Conservation (phyloP, 23 tunicate species). For the Botrylloides violaceus region DNA sequence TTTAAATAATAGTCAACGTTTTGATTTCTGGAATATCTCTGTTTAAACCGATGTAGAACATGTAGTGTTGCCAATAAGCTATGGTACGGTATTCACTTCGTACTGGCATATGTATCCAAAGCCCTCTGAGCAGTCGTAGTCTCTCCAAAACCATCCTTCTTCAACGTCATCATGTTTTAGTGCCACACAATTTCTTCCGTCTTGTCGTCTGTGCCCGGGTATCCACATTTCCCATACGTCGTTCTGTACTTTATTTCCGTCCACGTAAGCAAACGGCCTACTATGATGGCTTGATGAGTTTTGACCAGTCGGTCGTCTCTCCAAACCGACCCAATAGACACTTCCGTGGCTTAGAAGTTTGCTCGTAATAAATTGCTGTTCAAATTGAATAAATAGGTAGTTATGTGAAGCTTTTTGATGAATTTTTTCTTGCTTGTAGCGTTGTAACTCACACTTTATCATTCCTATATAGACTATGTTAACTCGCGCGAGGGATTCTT, state of each 20-base stretch:
- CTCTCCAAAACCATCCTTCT: constrained; percentile 67
- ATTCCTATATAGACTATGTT: too few species aligned
- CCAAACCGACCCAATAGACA: constrained; percentile 76
- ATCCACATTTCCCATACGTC: constrained; percentile 73
- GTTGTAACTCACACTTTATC: too few species aligned
- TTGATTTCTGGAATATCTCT: too few species aligned
- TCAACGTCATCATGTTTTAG: constrained; percentile 31
- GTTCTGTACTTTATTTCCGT: constrained; percentile 69
- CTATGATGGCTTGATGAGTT: constrained; percentile 9
- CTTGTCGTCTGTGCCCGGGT: constrained; percentile 9
- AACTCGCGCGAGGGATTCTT: too few species aligned
- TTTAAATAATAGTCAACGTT: too few species aligned
- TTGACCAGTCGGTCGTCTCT: constrained; percentile 24
- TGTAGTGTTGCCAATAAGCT: too few species aligned
- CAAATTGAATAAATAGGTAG: not conserved
- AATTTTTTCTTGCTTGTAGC: too few species aligned
- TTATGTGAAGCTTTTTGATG: not conserved
- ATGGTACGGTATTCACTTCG: too few species aligned
- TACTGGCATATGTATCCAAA: constrained; percentile 70
- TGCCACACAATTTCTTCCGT: constrained; percentile 33
- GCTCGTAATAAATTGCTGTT: constrained; percentile 52
- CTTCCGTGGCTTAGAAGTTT: constrained; percentile 29
- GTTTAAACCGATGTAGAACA: too few species aligned
- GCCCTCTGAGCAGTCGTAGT: constrained; percentile 32
- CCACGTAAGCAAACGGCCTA: constrained; percentile 40